Base-by-base conservation (phyloP, 2,113 vertebrate genomes). In the Forbesichthys papilliferus region DNA sequence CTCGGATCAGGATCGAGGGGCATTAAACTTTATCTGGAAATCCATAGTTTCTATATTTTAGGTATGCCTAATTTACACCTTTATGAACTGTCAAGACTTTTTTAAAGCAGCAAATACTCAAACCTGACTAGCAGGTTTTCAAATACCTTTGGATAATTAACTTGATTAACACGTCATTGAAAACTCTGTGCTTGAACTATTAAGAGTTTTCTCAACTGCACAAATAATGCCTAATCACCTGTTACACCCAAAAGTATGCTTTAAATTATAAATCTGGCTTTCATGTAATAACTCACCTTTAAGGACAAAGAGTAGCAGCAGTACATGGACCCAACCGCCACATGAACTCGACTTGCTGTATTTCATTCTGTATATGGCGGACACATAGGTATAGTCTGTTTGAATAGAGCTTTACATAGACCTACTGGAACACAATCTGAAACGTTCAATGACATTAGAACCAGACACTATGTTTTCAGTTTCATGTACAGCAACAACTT, bases 91-190 rank as follows among this genome's bases (percentile, higher is more conserved):
- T 57, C 51, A 0, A 27, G 46, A 60, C 27, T 2, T 46, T 48
- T 46, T 46, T 1, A 16, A 27, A 63, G 42, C 20, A 67, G 47
- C 27, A 27, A 27, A 27, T 12, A 13, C 59, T 56, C n/a, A 67
- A 57, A 85, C 74, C 27, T n/a, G 81, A 83, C 66, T 1, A 85
- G 83, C 81, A 63, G 71, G 86, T 83, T 81, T 48, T 42, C 4
- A 42, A 42, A 42, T 42, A 42, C 7, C 7, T 3, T 46, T 33
- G 14, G 16, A 7, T n/a, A 8, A 20, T 42, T 3, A 12, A 27
- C 2, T 27, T 27, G 27, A 27, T 27, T 27, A 27, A 27, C 27
- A 27, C 27, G 27, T 27, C 27, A 27, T 2, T 27, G 27, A 2
- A 27, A 27, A 27, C 27, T 27, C 27, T 27, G 27, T 27, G 27